Evolutionary conservation across 2,888 invertebrate species (phyloP).

Genomic region (Didymodactylos carnosus): DNA sequence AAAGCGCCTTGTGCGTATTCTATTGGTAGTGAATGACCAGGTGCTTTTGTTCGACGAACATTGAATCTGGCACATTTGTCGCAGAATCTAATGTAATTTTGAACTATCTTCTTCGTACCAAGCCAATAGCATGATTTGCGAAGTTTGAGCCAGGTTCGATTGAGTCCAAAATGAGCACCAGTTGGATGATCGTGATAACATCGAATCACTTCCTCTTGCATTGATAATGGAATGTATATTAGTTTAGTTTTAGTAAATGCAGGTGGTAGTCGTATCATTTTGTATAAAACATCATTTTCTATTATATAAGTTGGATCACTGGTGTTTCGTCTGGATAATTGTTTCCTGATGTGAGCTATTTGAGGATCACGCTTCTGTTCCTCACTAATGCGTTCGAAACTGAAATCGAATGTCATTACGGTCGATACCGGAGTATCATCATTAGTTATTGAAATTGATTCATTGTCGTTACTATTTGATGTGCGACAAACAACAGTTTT

Average conservation of each 20-base stretch:
- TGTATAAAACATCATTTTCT: background rate
- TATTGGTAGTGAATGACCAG: background rate
- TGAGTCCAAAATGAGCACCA: background rate
- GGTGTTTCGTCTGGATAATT: background rate
- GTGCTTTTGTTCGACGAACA: background rate
- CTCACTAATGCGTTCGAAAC: background rate
- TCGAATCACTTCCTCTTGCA: background rate
- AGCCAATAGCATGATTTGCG: background rate
- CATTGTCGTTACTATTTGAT: background rate
- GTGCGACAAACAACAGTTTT: background rate
- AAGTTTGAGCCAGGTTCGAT: background rate
- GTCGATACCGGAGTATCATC: background rate
- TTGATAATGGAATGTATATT: background rate
- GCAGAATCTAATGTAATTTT: background rate
- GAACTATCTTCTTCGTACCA: background rate
- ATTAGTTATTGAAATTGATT: background rate
- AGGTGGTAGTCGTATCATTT: background rate
- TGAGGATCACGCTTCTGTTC: background rate
- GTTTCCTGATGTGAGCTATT: background rate
- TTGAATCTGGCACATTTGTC: background rate
- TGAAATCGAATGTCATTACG: background rate
- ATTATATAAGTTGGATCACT: background rate
- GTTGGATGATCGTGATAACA: background rate
- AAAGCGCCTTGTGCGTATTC: background rate
- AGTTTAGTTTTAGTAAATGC: background rate